These are phyloP conservation scores for Echinarachnius parma DNA, from an alignment of 53 echinoderm and acorn worm species.

Conservation along the genomic window DNA sequence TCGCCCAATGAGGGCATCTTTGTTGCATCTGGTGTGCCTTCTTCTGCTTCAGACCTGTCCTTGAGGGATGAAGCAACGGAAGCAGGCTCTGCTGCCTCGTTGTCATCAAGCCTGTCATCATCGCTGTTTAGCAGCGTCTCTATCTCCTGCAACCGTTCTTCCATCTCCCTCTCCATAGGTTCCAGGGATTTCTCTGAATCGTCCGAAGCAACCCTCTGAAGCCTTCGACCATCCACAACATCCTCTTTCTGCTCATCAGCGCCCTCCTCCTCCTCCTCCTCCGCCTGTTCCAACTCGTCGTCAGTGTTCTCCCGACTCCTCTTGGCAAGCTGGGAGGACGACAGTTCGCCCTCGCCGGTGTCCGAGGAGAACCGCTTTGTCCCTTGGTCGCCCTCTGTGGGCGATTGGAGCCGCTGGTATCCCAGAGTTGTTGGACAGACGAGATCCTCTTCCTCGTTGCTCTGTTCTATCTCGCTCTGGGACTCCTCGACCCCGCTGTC, in stretches of 20 bases:
- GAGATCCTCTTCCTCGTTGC: neutral
- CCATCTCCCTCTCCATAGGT: constrained; percentile 28
- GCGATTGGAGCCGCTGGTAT: constrained; percentile 34
- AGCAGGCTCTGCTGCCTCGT: constrained; percentile 6
- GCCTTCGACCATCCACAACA: constrained; percentile 20
- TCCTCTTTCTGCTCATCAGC: constrained; percentile 2
- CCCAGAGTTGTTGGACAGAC: constrained; percentile 19
- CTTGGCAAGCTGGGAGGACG: constrained; percentile 8
- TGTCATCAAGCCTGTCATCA: constrained; percentile 29
- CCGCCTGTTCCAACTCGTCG: neutral
- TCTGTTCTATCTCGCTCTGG: constrained; percentile 17
- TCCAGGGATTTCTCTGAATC: constrained; percentile 22
- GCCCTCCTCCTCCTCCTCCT: neutral
- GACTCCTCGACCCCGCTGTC: constrained; percentile 2
- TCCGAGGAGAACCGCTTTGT: constrained; percentile 27
- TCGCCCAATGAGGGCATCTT: neutral
- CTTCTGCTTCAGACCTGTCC: neutral
- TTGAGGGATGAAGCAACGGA: neutral
- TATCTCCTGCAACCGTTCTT: constrained; percentile 38
- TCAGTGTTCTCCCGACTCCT: constrained; percentile 5
- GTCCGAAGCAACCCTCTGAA: neutral
- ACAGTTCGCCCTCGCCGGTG: constrained; percentile 6
- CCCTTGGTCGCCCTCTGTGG: constrained; percentile 21
- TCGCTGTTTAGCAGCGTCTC: constrained; percentile 40
- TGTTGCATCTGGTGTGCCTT: neutral